These are phyloP conservation scores for Sardina pilchardus DNA, from an alignment of 2,113 vertebrate species.

Conservation along the genomic window DNA sequence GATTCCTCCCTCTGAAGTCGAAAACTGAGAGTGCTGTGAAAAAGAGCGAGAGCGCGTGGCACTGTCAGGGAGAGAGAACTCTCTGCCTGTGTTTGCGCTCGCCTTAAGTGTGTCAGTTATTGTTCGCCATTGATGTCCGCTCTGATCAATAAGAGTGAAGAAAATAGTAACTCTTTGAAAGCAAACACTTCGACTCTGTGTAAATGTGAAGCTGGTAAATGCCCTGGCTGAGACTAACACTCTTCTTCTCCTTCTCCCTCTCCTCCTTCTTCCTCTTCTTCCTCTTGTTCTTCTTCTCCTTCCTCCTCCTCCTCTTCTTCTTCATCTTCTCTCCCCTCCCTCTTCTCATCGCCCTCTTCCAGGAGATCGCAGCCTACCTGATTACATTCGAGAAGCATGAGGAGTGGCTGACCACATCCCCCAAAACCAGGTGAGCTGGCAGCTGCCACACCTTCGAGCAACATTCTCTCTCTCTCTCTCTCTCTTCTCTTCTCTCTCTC, in stretches of 20 bases:
- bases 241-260: background rate
- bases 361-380: conserved; percentile 80
- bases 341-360: conserved; percentile 32
- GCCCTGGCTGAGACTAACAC: background rate
- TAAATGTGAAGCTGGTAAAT: background rate
- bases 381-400: conserved; percentile 80
- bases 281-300: background rate
- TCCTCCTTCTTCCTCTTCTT: background rate
- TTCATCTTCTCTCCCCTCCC: background rate
- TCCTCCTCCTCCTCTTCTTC: background rate
- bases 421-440: conserved; percentile 75
- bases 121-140: background rate
- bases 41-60: background rate
- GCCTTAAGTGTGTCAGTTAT: conserved; percentile 15
- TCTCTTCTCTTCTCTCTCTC: background rate
- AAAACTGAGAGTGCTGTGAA: background rate
- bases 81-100: background rate
- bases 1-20: background rate
- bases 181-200: conserved; percentile 1
- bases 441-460: background rate
- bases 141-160: background rate
- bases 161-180: background rate
- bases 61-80: background rate
- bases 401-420: conserved; percentile 79
- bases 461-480: background rate